These are phyloP conservation scores for Phyllostomus discolor DNA, from an alignment of 2,113 vertebrate species.

Conservation along the genomic window DNA sequence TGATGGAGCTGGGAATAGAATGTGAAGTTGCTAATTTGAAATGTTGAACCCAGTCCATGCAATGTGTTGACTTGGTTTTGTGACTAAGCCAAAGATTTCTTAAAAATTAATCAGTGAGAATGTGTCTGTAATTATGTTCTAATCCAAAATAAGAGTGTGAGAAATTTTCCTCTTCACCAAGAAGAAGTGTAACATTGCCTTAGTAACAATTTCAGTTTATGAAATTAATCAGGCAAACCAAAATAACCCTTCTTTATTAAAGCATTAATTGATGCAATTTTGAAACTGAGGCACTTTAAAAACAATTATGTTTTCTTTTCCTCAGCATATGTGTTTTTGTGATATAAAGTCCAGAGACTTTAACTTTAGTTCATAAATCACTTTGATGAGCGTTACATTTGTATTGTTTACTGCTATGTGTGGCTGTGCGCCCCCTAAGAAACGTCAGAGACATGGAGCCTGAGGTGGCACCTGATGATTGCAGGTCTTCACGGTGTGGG, in stretches of 20 bases:
- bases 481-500: background rate
- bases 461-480: background rate
- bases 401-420: background rate
- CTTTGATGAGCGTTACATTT: background rate
- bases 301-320: background rate
- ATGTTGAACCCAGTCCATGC: conserved; percentile 10
- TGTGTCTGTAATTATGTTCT: conserved; percentile 68
- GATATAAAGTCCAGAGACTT: background rate
- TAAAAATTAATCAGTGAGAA: conserved; percentile 59
- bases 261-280: conserved; percentile 34
- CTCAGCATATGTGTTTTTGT: background rate
- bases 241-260: conserved; percentile 33
- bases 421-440: background rate
- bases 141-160: conserved; percentile 69
- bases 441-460: background rate
- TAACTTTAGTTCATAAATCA: background rate
- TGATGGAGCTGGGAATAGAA: background rate
- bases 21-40: conserved; percentile 5
- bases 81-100: conserved; percentile 44
- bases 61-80: conserved; percentile 41
- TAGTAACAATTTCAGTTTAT: conserved; percentile 16
- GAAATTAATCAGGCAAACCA: conserved; percentile 18
- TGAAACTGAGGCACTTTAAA: conserved; percentile 6
- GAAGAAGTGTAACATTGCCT: conserved; percentile 35
- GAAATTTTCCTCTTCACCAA: conserved; percentile 62